Base-by-base conservation (phyloP, 2,797 vertebrate genomes). In the Salarias fasciatus region DNA sequence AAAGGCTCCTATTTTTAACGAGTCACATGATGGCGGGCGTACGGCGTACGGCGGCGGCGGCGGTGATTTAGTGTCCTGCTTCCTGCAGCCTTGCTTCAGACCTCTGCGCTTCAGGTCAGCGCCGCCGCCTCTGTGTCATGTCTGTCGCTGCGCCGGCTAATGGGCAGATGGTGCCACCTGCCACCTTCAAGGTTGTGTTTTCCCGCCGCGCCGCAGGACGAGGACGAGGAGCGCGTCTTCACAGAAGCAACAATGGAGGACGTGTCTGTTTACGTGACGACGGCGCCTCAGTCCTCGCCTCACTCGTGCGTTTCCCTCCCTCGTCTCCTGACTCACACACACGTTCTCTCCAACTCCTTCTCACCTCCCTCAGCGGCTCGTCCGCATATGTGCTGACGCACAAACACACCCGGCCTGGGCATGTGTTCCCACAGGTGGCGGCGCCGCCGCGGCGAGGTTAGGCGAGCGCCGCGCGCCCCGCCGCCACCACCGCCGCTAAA, bases 91-190 rank as follows among this genome's bases (percentile, higher is more conserved):
- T 24, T 47, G 35, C 36, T 36, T 43, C 31, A 29, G 47, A 44
- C 50, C 50, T 53, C 24, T 49, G 53, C 45, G 49, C 3, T 14
- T 45, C 44, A 40, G 63, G 59, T 73, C 66, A 69, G 31, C 6
- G 18, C 57, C 37, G 12, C 55, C 63, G 50, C 12, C 9, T 58
- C 8, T 40, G 37, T 50, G 51, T 62, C 55, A 50, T 31, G 54
- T 73, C 41, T 52, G 46, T 41, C 24, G 35, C 53, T 43, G 59
- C 43, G 35, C 45, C 14, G 46, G 53, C 77, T 77, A 70, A 69
- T 59, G 74, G 72, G 79, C 68, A 79, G 64, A 83, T 66, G 81
- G 82, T 50, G 24, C 65, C 73, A 45, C 69, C 79, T 78, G 65
- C 69, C 60, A 77, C 12, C 66, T 75, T 67, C 70, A 83, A 82